Evolutionary conservation across 2,888 invertebrate genomes (phyloP).

Genomic region (Anthophora plumipes): DNA sequence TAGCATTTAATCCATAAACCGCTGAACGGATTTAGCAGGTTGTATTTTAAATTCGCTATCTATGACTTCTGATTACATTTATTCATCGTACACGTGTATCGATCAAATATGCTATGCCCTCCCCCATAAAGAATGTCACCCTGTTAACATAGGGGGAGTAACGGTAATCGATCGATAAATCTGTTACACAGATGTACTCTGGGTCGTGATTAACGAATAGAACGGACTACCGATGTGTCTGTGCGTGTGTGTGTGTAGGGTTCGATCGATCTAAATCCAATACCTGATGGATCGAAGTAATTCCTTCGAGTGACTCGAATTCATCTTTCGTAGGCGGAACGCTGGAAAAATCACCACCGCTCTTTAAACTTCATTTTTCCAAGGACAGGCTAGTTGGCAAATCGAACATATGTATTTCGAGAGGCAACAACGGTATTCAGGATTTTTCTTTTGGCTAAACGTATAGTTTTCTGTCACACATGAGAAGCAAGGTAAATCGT

Average conservation of each 20-base stretch:
- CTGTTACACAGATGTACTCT: too few relatives aligned
- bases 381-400: constrained; percentile 75
- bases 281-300: constrained; percentile 28
- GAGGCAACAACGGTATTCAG: constrained; percentile 73
- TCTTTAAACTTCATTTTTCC: constrained; percentile 79
- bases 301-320: constrained; percentile 15
- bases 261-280: too few relatives aligned
- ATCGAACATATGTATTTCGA: constrained; percentile 72
- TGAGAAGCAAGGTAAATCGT: too few relatives aligned
- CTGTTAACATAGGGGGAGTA: neutral
- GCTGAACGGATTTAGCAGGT: neutral
- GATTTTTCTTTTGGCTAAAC: neutral
- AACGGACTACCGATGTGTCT: too few relatives aligned
- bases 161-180: too few relatives aligned
- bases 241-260: too few relatives aligned
- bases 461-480: too few relatives aligned
- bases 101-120: constrained; percentile 59
- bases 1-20: constrained; percentile 51
- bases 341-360: constrained; percentile 76
- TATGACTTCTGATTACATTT: neutral
- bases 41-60: too few relatives aligned
- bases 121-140: constrained; percentile 6
- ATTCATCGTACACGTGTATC: constrained; percentile 42
- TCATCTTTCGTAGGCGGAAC: constrained; percentile 52
- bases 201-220: too few relatives aligned